Evolutionary conservation across 2,113 vertebrate genomes (phyloP), one percentile per base, ranked within the genome.

Genomic region (Oceanites oceanicus): DNA sequence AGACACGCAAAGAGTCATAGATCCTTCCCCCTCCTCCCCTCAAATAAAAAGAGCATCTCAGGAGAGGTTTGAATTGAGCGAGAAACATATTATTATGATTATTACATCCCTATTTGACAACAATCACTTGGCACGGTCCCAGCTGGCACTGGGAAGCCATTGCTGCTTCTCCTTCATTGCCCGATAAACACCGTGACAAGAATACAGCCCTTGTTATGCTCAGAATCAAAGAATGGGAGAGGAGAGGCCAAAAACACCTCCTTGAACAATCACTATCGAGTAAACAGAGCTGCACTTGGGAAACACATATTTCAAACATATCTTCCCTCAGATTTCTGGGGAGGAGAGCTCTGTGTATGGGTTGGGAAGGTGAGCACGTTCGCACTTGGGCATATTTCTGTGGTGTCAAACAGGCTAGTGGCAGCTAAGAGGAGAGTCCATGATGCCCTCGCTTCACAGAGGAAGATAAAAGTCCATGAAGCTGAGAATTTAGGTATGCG

Each of bases 201-300:
- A 94, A 96, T 92, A 94, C 81, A 81, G 77, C n/a, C 83, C 91
- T 96, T 97, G 85, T 96, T 94, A 88, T 38, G 49, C 30, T 93
- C 83, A 92, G 65, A 96, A 92, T 40, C 13, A 40, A 93, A 96
- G 82, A 96, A 97, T 93, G 89, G 95, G 67, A 87, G 74, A 90
- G 72, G 30, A 94, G 74, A 92, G 59, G 96, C 93, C 91, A 96
- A 94, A 97, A 97, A 75, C 92, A 96, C 95, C 94, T 97, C 94
- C 95, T 95, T 95, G 96, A 97, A 97, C 95, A 97, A 97, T 95
- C 94, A 96, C 74, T 83, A 85, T 86, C 76, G 6, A 93, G 91
- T 96, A 96, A 97, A 97, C 91, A 97, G 77, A 94, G 53, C 67
- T 79, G 82, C 76, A 90, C 86, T 96, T 75, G 74, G 88, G 88